Evolutionary conservation across 1,140 invertebrate species (phyloP).

Genomic region (Manduca sexta): DNA sequence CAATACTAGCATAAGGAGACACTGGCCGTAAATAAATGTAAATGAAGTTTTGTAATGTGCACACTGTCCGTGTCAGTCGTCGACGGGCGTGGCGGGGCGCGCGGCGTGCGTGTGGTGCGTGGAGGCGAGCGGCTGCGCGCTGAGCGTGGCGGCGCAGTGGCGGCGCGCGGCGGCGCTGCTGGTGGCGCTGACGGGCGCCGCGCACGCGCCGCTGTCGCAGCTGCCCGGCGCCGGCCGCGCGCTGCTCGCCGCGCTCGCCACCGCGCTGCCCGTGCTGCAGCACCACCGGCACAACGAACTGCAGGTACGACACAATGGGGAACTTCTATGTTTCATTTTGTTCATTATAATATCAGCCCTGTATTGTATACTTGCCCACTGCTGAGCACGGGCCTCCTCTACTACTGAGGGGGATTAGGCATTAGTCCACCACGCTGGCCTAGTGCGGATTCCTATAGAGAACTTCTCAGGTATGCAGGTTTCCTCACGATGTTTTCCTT

Average conservation of each 20-base stretch:
- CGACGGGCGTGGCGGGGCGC: conserved; percentile 43
- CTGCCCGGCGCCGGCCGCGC: conserved; percentile 81
- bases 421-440: too few relatives aligned
- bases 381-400: too few relatives aligned
- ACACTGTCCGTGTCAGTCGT: conserved; percentile 28
- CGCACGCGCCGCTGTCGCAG: conserved; percentile 68
- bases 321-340: too few relatives aligned
- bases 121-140: conserved; percentile 78
- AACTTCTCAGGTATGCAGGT: too few relatives aligned
- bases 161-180: conserved; percentile 82
- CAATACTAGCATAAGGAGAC: too few relatives aligned
- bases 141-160: conserved; percentile 79
- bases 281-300: background rate
- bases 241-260: conserved; percentile 72
- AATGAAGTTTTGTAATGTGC: too few relatives aligned
- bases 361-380: too few relatives aligned
- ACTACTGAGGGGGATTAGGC: too few relatives aligned
- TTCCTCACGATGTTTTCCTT: too few relatives aligned
- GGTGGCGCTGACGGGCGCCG: conserved; percentile 11
- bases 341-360: too few relatives aligned
- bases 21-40: too few relatives aligned
- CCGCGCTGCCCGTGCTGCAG: background rate
- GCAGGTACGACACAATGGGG: conserved; percentile 18
- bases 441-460: too few relatives aligned
- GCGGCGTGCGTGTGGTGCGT: conserved; percentile 37